A percentile compares a stretch with the other conserved stretches of the same genome.
phyloP scores from a whole-genome alignment of 1,140 invertebrate species.

The Meloidogyne chitwoodi region DNA sequence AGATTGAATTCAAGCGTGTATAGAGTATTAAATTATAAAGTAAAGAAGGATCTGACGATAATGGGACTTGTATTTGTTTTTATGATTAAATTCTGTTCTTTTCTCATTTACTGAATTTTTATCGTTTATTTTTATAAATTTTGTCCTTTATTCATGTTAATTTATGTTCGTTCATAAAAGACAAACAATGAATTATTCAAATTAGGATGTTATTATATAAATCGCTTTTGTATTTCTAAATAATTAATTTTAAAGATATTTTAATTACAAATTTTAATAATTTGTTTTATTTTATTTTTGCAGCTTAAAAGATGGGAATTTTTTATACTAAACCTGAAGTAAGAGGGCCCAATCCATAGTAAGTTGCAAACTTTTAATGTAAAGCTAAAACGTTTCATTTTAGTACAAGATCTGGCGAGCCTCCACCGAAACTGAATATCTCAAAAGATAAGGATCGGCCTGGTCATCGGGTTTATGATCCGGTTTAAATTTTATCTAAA shows the following conservation, averaged over 20 bases:
- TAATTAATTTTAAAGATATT: no score
- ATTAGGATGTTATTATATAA: no score
- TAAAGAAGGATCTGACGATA: background rate
- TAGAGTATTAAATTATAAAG: background rate
- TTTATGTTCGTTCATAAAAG: background rate
- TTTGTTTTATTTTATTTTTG: background rate
- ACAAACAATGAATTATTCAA: no score
- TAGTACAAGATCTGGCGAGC: constrained; percentile 49
- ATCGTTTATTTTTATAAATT: background rate
- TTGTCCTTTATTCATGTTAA: background rate
- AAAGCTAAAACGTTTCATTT: background rate
- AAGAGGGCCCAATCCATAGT: constrained; percentile 10
- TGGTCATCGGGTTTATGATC: constrained; percentile 49
- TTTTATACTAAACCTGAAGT: constrained; percentile 21
- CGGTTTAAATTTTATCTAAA: constrained; percentile 55
- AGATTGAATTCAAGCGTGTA: constrained; percentile 11
- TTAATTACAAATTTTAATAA: no score
- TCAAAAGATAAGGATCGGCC: constrained; percentile 46
- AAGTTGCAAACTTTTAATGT: background rate
- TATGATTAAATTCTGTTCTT: background rate
- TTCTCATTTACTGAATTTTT: background rate
- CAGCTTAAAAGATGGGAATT: constrained; percentile 22
- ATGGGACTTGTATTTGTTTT: background rate
- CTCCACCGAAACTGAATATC: constrained; percentile 49
- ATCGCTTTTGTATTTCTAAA: no score